These are phyloP conservation scores for Busseola fusca DNA, from an alignment of 2,888 invertebrate species.

Conservation along the genomic window DNA sequence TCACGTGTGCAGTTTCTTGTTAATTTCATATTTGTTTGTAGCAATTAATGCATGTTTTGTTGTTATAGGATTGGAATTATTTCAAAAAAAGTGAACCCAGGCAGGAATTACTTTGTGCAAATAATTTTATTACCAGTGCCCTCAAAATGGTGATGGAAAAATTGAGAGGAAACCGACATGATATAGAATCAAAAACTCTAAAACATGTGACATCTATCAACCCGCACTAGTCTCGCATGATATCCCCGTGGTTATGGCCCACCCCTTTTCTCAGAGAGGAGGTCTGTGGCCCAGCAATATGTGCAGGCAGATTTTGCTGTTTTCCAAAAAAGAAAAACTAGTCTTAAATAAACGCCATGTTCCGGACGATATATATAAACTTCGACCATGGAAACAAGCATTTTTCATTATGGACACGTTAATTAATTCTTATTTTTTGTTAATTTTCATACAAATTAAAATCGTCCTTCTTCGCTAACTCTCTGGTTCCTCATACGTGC, in stretches of 20 bases:
- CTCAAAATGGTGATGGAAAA: not conserved
- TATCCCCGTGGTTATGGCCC: not conserved
- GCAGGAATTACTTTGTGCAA: not conserved
- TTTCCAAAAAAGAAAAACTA: too few relatives aligned
- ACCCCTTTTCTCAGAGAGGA: not conserved
- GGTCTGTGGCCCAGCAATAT: not conserved
- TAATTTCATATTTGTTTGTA: constrained; percentile 30
- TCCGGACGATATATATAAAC: too few relatives aligned
- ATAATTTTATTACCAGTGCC: not conserved
- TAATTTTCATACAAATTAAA: too few relatives aligned
- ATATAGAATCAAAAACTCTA: not conserved
- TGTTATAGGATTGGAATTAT: not conserved
- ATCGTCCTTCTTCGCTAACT: too few relatives aligned
- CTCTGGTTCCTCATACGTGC: too few relatives aligned
- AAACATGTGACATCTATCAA: not conserved
- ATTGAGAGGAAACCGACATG: not conserved
- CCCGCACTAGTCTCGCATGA: not conserved
- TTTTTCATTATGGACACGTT: too few relatives aligned
- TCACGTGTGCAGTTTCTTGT: constrained; percentile 41
- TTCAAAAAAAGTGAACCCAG: not conserved
- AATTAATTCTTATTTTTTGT: too few relatives aligned
- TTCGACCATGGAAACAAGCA: too few relatives aligned
- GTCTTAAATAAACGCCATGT: too few relatives aligned
- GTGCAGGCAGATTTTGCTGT: not conserved
- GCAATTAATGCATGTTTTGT: constrained; percentile 28